Conservation (phyloP, 1,140 invertebrate species). For the Dermatophagoides farinae region DNA sequence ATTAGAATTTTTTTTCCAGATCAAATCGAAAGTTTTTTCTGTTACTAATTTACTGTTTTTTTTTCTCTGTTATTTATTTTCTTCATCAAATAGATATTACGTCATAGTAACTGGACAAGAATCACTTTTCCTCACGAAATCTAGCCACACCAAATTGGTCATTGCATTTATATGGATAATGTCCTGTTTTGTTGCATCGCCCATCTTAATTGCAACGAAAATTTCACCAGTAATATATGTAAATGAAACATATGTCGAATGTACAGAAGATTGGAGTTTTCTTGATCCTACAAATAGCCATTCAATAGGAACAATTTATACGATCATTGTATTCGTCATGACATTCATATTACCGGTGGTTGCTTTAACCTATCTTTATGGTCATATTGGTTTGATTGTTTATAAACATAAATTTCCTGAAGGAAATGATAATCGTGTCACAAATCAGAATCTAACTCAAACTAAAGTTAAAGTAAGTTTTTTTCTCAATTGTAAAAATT, state of each 20-base stretch:
- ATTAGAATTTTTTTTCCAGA: too few relatives aligned
- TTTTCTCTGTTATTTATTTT: not conserved
- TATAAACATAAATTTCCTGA: constrained; percentile 29
- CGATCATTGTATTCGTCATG: constrained; percentile 29
- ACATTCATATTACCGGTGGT: constrained; percentile 32
- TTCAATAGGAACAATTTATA: constrained; percentile 21
- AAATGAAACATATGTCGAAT: constrained; percentile 24
- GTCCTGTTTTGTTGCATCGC: constrained; percentile 25
- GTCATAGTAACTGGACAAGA: constrained; percentile 27
- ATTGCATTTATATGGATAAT: constrained; percentile 31
- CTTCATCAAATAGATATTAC: constrained; percentile 23
- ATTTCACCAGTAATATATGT: constrained; percentile 20
- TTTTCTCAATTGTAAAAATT: too few relatives aligned
- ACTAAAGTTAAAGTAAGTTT: constrained; percentile 7
- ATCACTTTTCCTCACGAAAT: constrained; percentile 19
- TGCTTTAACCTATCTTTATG: constrained; percentile 31
- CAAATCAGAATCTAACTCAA: constrained; percentile 24
- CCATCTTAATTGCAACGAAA: constrained; percentile 27
- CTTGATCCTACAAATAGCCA: not conserved
- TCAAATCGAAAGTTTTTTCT: too few relatives aligned
- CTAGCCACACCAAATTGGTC: not conserved
- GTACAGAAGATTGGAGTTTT: constrained; percentile 23
- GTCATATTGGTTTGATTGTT: constrained; percentile 26
- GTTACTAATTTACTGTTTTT: too few relatives aligned
- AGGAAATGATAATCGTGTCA: constrained; percentile 30